Percentiles rank a stretch among this genome's conserved stretches.
phyloP scores from a whole-genome alignment of 2,797 vertebrate species.

The Loriculus beryllinus region DNA sequence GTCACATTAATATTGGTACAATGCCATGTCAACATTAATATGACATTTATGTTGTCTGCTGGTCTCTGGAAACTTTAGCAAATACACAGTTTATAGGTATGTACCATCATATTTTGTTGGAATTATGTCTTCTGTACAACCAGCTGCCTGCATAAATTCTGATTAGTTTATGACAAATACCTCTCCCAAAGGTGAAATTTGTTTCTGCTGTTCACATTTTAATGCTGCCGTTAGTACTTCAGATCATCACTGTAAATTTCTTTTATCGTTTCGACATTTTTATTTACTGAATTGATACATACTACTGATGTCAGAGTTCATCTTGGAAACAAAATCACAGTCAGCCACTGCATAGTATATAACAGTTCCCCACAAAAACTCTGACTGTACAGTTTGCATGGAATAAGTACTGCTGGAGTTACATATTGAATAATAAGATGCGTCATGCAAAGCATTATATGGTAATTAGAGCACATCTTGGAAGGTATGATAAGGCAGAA shows the following conservation, averaged over 20 bases:
- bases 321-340: constrained; percentile 57
- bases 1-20: constrained; percentile 67
- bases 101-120: constrained; percentile 40
- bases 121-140: constrained; percentile 66
- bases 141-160: constrained; percentile 60
- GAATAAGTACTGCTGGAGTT: constrained; percentile 55
- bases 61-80: constrained; percentile 63
- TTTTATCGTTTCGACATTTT: constrained; percentile 21
- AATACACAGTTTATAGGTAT: constrained; percentile 44
- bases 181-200: constrained; percentile 48
- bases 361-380: constrained; percentile 65
- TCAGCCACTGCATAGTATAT: constrained; percentile 63
- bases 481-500: constrained; percentile 69
- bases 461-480: constrained; percentile 68
- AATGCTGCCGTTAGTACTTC: constrained; percentile 62
- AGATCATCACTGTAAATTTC: constrained; percentile 60
- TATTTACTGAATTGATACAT: constrained; percentile 66
- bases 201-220: constrained; percentile 47
- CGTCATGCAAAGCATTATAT: constrained; percentile 62
- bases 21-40: constrained; percentile 65
- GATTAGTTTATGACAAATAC: constrained; percentile 47
- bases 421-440: constrained; percentile 56
- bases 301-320: constrained; percentile 58
- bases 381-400: constrained; percentile 51
- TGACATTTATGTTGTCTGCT: constrained; percentile 67